Evolutionary conservation across 1,140 invertebrate species (phyloP), one percentile per base, ranked within the genome.

Genomic region (Drosophila chauvacae): DNA sequence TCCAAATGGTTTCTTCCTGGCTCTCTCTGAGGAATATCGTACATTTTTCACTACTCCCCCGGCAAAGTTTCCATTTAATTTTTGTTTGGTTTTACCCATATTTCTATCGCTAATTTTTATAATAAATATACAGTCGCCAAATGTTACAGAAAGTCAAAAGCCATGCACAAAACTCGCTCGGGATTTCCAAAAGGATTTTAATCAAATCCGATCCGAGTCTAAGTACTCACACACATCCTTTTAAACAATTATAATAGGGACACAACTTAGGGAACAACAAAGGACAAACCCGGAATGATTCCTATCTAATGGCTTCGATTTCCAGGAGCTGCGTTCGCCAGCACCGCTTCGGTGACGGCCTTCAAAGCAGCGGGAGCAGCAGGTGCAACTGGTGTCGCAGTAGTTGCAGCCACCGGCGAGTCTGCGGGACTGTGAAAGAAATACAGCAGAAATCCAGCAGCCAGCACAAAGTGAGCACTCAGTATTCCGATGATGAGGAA

Each of bases 361-460:
- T 84, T 66, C 13, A 59, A 48, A 3, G 78, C 60, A 23, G 60
- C 69, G 16, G 50, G 60, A 4, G 57, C 10, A 42, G 39, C 13
- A 13, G 64, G 26, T 2, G 42, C 44, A 10, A 9, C 2, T 41
- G 61, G 14, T 23, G 9, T 2, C 18, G 48, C 20, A 4, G 44
- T 1, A 41, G 7, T 3, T 13, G 23, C 3, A 2, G 41, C 44
- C 56, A 59, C 28, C n/a, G 48, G 14, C 16, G 30, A 7, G 4
- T 70, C 73, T 4, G 78, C 9, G 23, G 80, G 66, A 81, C 37
- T 79, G 45, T 95, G 94, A 77, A 96, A 96, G 80, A 96, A 96
- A 66, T 94, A 96, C 28, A 97, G 93, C 95, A 97, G 96, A 92
- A 98, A 98, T 30, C 97, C 97, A 65, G 95, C 94, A 33, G 97